phyloP scores from a whole-genome alignment of 1,140 invertebrate genomes.

The Prorops nasuta region DNA sequence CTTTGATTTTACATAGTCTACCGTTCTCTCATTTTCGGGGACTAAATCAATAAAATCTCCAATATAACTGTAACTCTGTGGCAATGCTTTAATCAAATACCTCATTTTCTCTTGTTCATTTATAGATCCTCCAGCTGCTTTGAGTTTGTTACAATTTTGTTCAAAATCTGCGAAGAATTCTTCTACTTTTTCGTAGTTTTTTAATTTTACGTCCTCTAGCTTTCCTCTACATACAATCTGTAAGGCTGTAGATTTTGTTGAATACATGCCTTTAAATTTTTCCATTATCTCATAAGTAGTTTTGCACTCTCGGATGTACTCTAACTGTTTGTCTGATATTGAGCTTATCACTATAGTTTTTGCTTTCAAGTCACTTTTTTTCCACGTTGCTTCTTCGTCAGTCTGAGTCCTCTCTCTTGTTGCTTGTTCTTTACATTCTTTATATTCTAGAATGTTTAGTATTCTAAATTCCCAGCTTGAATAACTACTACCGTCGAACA shows the following conservation, averaged over 20 bases:
- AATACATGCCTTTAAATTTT: constrained; percentile 7
- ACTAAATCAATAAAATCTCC: constrained; percentile 7
- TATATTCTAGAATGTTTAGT: not conserved
- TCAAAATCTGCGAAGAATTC: constrained; percentile 6
- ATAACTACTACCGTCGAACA: not conserved
- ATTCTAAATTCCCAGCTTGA: not conserved
- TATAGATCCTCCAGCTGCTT: constrained; percentile 2
- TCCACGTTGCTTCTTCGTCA: constrained; percentile 11
- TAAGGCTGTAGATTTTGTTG: constrained; percentile 9
- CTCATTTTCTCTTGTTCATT: constrained; percentile 6
- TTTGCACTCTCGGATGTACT: constrained; percentile 5
- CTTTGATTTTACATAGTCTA: constrained; percentile 6
- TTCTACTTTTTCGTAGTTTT: not conserved
- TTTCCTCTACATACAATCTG: not conserved
- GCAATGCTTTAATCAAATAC: constrained; percentile 8
- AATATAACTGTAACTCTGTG: constrained; percentile 5
- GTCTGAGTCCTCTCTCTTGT: too few species aligned
- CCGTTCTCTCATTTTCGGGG: constrained; percentile 1
- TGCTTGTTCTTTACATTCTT: not conserved
- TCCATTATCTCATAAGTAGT: constrained; percentile 5
- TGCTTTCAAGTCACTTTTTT: constrained; percentile 12
- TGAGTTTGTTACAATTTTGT: not conserved
- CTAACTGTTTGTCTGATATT: constrained; percentile 13
- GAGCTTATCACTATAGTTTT: constrained; percentile 13
- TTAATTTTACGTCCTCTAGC: not conserved